These are phyloP conservation scores for Ciconia stormi DNA, from an alignment of 2,113 vertebrate genomes.

Conservation along the genomic window DNA sequence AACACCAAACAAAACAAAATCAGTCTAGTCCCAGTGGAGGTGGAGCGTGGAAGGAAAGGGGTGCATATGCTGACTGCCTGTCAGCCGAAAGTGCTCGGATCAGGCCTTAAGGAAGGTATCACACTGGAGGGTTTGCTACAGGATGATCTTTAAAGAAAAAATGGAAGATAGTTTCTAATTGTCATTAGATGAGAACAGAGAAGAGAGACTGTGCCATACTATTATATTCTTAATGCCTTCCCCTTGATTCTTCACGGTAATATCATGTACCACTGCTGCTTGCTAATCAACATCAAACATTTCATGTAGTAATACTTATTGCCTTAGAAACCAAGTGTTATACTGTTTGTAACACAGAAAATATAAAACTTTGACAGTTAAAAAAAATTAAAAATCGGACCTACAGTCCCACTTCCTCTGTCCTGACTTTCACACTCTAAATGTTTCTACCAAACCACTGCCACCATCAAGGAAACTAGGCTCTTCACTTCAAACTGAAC, in stretches of 20 bases:
- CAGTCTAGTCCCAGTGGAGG: neutral
- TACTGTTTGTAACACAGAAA: neutral
- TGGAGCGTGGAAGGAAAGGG: neutral
- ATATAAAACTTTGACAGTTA: neutral
- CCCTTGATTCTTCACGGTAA: neutral
- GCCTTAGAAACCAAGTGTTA: neutral
- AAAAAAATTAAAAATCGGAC: neutral
- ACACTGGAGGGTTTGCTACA: neutral
- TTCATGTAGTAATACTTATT: neutral
- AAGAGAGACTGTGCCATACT: neutral
- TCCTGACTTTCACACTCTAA: neutral
- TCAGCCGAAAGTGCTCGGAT: neutral
- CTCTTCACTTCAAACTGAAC: neutral
- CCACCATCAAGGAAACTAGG: neutral
- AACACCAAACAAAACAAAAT: too few species aligned
- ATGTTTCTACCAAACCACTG: neutral
- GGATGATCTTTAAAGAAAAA: neutral
- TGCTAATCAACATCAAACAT: neutral
- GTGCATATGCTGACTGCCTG: neutral
- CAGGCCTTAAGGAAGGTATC: neutral
- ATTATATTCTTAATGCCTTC: accelerated
- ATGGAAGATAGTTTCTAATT: neutral
- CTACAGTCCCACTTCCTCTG: neutral
- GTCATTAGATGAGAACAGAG: neutral
- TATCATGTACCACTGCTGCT: neutral